A percentile compares a stretch with the other conserved stretches of the same genome.
Evolutionary conservation across 2,113 vertebrate genomes (phyloP).

Genomic region (Vulpes vulpes): DNA sequence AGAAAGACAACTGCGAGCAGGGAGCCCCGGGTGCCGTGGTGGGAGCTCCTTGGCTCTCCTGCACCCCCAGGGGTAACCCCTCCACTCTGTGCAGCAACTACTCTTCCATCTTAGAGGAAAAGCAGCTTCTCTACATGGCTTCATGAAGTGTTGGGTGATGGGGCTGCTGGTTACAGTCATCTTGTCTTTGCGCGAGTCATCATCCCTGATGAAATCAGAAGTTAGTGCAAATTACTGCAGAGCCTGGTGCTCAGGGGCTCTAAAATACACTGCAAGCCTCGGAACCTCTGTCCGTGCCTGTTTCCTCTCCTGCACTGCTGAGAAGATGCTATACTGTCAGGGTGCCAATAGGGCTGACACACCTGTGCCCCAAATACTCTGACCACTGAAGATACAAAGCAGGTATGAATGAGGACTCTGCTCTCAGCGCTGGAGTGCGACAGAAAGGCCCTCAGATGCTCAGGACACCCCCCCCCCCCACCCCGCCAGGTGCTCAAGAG

Average conservation of each 20-base stretch:
- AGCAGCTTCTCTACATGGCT: not conserved
- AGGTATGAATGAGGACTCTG: not conserved
- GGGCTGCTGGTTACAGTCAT: not conserved
- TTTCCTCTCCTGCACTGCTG: not conserved
- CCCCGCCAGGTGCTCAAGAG: too few relatives aligned
- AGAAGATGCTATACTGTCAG: not conserved
- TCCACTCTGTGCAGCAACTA: not conserved
- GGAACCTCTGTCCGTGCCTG: not conserved
- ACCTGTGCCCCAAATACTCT: not conserved
- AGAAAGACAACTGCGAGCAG: not conserved
- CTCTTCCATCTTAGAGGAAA: not conserved
- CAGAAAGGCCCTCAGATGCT: not conserved
- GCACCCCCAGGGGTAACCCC: not conserved
- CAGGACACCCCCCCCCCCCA: rapidly evolving
- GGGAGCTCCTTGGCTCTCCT: not conserved
- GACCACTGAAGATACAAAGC: not conserved
- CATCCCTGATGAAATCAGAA: not conserved
- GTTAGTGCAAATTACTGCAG: not conserved
- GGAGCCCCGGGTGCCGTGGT: not conserved
- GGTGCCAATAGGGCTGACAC: not conserved
- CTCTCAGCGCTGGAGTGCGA: not conserved
- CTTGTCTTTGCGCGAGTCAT: not conserved
- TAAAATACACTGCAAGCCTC: not conserved
- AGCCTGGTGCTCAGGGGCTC: not conserved
- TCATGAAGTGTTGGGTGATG: not conserved